Evolutionary conservation across 2,888 invertebrate species (phyloP).

Genomic region (Trilocha varians): DNA sequence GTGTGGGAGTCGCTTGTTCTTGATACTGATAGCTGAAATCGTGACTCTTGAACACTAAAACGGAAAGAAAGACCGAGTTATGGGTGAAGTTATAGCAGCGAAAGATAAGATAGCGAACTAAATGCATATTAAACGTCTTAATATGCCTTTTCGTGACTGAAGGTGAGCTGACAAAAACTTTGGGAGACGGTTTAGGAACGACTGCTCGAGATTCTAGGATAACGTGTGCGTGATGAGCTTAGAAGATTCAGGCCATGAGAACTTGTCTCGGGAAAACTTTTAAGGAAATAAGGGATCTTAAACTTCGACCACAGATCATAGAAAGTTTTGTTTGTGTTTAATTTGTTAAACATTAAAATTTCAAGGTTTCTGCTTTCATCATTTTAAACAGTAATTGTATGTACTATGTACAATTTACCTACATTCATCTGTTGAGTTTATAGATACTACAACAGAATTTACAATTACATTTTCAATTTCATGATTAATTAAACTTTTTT

Average conservation of each 20-base stretch:
- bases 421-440: too few species aligned
- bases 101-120: slow-evolving; percentile 67
- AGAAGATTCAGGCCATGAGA: slow-evolving; percentile 59
- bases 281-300: slow-evolving; percentile 28
- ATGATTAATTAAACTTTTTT: too few species aligned
- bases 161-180: slow-evolving; percentile 63
- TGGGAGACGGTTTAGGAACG: slow-evolving; percentile 52
- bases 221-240: slow-evolving; percentile 60
- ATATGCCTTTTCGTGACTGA: slow-evolving; percentile 67
- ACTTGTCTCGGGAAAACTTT: slow-evolving; percentile 32
- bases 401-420: too few species aligned
- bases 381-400: too few species aligned
- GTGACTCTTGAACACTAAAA: slow-evolving; percentile 91
- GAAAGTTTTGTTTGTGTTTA: too few species aligned
- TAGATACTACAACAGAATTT: too few species aligned
- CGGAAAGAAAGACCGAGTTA: slow-evolving; percentile 71
- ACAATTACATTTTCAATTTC: too few species aligned
- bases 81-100: slow-evolving; percentile 63
- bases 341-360: too few species aligned
- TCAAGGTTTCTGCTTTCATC: too few species aligned
- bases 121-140: slow-evolving; percentile 72
- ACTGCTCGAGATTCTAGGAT: slow-evolving; percentile 48
- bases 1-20: slow-evolving; percentile 81
- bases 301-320: too few species aligned
- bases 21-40: slow-evolving; percentile 78